Evolutionary conservation across 2,797 vertebrate genomes (phyloP), one percentile per base, ranked within the genome.

Genomic region (Loriculus beryllinus): DNA sequence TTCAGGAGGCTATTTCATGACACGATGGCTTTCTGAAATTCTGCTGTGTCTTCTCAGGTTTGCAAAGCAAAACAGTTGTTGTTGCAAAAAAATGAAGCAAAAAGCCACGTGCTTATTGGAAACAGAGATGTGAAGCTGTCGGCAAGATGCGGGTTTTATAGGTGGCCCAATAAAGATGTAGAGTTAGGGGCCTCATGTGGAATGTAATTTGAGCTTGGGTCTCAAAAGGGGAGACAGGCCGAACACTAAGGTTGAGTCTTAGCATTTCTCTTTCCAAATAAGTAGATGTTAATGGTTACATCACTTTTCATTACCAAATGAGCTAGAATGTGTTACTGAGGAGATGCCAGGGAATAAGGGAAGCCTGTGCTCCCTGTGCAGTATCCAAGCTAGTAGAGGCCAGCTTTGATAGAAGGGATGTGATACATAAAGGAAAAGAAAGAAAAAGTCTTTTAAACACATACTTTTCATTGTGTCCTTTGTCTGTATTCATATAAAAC

Each of bases 401-500:
- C 51, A 57, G 5, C 71, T 84, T 76, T 35, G 42, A 28, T 64
- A 48, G 48, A 51, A 88, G 54, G 43, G 76, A 45, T 35, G 63
- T 56, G 18, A 23, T 62, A 52, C 23, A 10, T 52, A 68, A 57
- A 85, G 48, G 18, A 86, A 69, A 92, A 87, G 33, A 63, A 26
- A 82, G 39, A 39, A 71, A 29, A 77, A 47, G 4, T 80, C 5
- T 62, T 81, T 89, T 72, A 71, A 77, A 88, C 13, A 33, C 57
- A 47, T 71, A 40, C 31, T 63, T 91, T 89, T 94, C 42, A 29
- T 79, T 83, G 48, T 89, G 33, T 56, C 52, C 86, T 92, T 86
- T 95, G 48, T 80, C 72, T 88, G 12, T 81, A 89, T 86, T 79
- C 88, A n/a, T 83, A 59, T 79, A 89, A 87, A 96, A 59, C 35